Evolutionary conservation across 1,140 invertebrate species (phyloP).

Genomic region (Olivierus martensii): DNA sequence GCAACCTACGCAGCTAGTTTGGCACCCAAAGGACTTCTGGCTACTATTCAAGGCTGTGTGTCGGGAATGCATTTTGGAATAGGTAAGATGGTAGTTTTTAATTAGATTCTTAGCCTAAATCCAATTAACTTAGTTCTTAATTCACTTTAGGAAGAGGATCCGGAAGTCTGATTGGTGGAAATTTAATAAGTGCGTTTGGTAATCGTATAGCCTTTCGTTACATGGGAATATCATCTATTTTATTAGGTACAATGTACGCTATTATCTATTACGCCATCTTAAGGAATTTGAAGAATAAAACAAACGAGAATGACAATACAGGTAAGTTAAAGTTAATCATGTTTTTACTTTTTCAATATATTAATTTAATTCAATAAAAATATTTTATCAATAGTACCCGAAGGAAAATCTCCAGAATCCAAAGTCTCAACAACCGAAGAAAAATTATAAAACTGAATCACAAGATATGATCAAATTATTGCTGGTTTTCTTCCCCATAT

Average conservation of each 20-base stretch:
- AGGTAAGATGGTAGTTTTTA: slow-evolving; percentile 37
- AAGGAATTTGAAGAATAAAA: neutral
- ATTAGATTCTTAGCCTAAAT: neutral
- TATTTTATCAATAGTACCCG: too few relatives aligned
- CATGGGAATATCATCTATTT: slow-evolving; percentile 43
- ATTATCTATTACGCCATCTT: slow-evolving; percentile 39
- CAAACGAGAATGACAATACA: neutral
- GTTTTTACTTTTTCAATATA: too few relatives aligned
- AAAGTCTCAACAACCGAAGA: too few relatives aligned
- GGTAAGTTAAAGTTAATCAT: too few relatives aligned
- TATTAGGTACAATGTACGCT: slow-evolving; percentile 52
- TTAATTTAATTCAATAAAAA: too few relatives aligned
- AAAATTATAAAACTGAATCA: too few relatives aligned
- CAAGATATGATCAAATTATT: too few relatives aligned
- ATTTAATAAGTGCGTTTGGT: slow-evolving; percentile 57
- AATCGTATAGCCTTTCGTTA: slow-evolving; percentile 55
- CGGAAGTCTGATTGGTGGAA: slow-evolving; percentile 59
- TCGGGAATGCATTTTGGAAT: slow-evolving; percentile 67
- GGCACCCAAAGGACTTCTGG: slow-evolving; percentile 61
- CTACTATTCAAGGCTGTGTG: slow-evolving; percentile 63
- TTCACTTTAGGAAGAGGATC: slow-evolving; percentile 48
- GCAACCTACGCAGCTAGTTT: slow-evolving; percentile 65
- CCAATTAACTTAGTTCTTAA: neutral
- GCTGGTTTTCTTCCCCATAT: too few relatives aligned
- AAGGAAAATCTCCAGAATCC: too few relatives aligned